phyloP scores from a whole-genome alignment of 2,888 invertebrate species.

The Drosophila mercatorum region DNA sequence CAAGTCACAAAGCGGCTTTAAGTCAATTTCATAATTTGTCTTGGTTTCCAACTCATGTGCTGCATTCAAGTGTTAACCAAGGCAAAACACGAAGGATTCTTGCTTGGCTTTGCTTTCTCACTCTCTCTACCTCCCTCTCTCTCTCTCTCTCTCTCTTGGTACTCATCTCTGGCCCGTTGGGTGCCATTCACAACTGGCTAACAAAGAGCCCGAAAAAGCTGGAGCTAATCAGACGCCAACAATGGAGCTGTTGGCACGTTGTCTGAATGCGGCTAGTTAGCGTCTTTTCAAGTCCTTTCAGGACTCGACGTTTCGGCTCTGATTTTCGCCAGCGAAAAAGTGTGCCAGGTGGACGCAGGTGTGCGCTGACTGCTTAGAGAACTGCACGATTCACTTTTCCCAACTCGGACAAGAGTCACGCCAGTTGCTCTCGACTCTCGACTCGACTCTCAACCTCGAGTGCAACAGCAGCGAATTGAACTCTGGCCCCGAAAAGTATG shows the following conservation, averaged over 20 bases:
- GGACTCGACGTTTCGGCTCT: constrained; percentile 10
- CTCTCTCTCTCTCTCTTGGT: neutral
- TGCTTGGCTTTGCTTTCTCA: constrained; percentile 2
- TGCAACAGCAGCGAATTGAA: constrained; percentile 38
- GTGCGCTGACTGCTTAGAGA: constrained; percentile 10
- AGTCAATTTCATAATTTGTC: constrained; percentile 37
- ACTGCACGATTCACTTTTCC: constrained; percentile 1
- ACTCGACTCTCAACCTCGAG: constrained; percentile 18
- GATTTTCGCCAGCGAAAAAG: constrained; percentile 18
- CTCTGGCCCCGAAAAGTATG: constrained; percentile 30
- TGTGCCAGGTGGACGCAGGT: neutral
- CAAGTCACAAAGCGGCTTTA: constrained; percentile 12
- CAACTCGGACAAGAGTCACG: constrained; percentile 28
- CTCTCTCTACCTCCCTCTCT: neutral
- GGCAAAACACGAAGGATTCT: constrained; percentile 10
- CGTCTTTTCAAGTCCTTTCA: constrained; percentile 36
- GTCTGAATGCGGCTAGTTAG: constrained; percentile 65
- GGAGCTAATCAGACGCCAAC: constrained; percentile 36
- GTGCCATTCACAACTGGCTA: neutral
- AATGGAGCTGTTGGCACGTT: constrained; percentile 50
- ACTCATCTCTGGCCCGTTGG: neutral
- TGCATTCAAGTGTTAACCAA: constrained; percentile 21
- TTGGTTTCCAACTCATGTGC: neutral
- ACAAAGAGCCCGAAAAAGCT: constrained; percentile 27
- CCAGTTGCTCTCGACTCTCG: constrained; percentile 10